Conservation (phyloP, 30 jellyfish, hydroid and myxozoan species). For the Turritopsis dohrnii region DNA sequence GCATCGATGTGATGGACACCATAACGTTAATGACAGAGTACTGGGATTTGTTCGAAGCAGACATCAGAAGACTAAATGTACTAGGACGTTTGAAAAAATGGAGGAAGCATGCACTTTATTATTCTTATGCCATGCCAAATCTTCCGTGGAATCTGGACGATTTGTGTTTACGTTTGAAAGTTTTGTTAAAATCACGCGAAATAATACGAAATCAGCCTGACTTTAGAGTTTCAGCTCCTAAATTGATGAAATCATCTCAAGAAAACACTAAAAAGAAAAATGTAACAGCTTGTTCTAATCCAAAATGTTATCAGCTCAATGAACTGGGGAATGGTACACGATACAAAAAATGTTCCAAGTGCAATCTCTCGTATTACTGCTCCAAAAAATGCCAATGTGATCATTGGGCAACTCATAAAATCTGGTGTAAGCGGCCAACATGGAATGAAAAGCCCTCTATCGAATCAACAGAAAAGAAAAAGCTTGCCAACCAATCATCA, state of each 20-base stretch:
- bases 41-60: constrained; percentile 3
- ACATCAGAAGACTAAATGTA: not conserved
- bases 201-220: not conserved
- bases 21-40: not conserved
- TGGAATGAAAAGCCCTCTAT: not conserved
- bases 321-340: not conserved
- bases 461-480: not conserved
- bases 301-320: not conserved
- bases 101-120: constrained; percentile 8
- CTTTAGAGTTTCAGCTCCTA: constrained; percentile 11
- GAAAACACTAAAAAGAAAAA: not conserved
- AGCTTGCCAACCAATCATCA: not conserved
- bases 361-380: not conserved
- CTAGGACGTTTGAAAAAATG: not conserved
- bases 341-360: constrained; percentile 8
- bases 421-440: constrained; percentile 10
- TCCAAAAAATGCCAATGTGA: not conserved
- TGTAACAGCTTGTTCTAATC: constrained; percentile 7
- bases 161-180: constrained; percentile 3
- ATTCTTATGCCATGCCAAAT: not conserved
- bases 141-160: not conserved
- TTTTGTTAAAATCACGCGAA: not conserved
- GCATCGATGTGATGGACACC: not conserved
- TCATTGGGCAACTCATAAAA: constrained; percentile 6
- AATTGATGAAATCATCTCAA: not conserved